Evolutionary conservation across 2,888 invertebrate genomes (phyloP).

Genomic region (Melanargia galathea): DNA sequence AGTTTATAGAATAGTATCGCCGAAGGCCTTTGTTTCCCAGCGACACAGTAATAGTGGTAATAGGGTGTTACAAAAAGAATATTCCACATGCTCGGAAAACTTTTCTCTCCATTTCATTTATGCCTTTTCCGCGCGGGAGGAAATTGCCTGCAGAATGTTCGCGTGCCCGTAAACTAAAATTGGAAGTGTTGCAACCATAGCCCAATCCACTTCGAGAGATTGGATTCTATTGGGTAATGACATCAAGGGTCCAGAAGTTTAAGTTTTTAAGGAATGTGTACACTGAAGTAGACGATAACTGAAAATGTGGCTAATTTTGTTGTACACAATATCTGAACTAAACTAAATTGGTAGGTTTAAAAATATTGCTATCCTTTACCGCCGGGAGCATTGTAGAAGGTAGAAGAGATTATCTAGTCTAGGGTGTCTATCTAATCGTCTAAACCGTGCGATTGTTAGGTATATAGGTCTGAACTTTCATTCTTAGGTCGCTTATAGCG

Average conservation of each 20-base stretch:
- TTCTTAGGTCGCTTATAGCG: too few relatives aligned
- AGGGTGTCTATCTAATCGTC: too few relatives aligned
- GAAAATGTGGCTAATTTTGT: too few relatives aligned
- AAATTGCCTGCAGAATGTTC: conserved; percentile 26
- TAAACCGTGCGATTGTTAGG: too few relatives aligned
- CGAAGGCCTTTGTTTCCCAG: neutral
- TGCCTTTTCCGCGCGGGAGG: conserved; percentile 16
- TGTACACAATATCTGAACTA: too few relatives aligned
- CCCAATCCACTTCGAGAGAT: conserved; percentile 20
- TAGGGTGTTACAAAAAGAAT: conserved; percentile 6
- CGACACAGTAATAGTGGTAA: conserved; percentile 4
- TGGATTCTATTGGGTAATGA: conserved; percentile 20
- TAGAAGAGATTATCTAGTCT: too few relatives aligned
- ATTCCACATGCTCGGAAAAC: conserved; percentile 16
- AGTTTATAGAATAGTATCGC: neutral
- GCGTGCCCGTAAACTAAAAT: conserved; percentile 23
- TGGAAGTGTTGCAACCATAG: conserved; percentile 19
- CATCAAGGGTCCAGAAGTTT: conserved; percentile 3
- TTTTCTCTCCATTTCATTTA: conserved; percentile 21
- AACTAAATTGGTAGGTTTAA: too few relatives aligned
- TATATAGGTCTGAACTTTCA: too few relatives aligned
- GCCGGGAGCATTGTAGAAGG: too few relatives aligned
- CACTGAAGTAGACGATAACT: too few relatives aligned
- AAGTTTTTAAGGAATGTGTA: neutral
- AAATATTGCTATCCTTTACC: too few relatives aligned